Percentiles rank a stretch among this genome's conserved stretches.
Conservation (phyloP, 2,888 invertebrate genomes). For the Dasypogon diadema region DNA sequence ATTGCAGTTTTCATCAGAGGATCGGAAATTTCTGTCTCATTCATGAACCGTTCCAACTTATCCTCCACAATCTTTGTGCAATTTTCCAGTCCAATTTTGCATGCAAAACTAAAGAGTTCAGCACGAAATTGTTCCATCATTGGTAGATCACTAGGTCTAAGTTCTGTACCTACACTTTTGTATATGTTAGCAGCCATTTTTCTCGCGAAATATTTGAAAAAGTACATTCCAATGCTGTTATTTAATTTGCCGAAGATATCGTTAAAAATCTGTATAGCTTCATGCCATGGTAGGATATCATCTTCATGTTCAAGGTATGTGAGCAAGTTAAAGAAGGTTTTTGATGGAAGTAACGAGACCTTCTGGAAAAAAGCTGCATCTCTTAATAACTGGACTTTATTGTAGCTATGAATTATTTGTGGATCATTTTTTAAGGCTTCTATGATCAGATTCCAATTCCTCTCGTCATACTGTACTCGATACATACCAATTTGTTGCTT, state of each 20-base stretch:
- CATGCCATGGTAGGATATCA: slow-evolving; percentile 5
- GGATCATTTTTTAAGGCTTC: slow-evolving; percentile 73
- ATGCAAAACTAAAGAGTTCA: not conserved
- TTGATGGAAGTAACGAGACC: not conserved
- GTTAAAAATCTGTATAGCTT: not conserved
- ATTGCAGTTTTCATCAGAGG: not conserved
- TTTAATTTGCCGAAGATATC: not conserved
- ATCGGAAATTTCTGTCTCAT: not conserved
- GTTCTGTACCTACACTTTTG: not conserved
- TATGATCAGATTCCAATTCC: slow-evolving; percentile 77
- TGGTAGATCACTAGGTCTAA: not conserved
- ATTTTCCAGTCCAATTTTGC: not conserved
- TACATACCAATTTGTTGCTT: slow-evolving; percentile 69
- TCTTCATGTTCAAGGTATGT: slow-evolving; percentile 3
- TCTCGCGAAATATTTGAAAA: slow-evolving; percentile 3
- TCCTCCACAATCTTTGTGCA: not conserved
- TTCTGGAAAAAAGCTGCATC: slow-evolving; percentile 71
- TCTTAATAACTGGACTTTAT: slow-evolving; percentile 87
- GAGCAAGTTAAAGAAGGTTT: not conserved
- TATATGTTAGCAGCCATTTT: not conserved
- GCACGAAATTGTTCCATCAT: not conserved
- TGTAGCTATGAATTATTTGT: slow-evolving; percentile 78
- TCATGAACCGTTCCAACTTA: not conserved
- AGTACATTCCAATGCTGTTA: not conserved
- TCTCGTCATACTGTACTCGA: slow-evolving; percentile 78